Base-by-base conservation (phyloP, 2,113 vertebrate genomes). In the western clawed frog (Xenopus tropicalis) region DNA sequence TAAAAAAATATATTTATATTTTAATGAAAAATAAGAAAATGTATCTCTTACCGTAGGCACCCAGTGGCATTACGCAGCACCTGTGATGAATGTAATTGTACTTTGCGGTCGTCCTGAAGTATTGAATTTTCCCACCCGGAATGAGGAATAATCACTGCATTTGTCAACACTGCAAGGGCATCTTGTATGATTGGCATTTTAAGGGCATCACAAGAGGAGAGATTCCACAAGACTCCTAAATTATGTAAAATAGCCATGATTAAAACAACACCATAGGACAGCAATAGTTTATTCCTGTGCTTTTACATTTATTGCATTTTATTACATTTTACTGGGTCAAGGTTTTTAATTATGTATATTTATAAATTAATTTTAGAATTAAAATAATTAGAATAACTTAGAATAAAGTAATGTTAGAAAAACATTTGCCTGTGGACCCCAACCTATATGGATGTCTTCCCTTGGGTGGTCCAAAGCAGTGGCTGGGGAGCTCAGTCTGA, bases 131-230 rank as follows among this genome's bases (percentile, higher is more conserved):
- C 97, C 96, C 96, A 98, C 82, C 92, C 93, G 0, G 97, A 98
- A 85, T 98, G 94, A 43, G 97, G 97, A 82, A 98, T 98, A 81
- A 99, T 98, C 87, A 99, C 95, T 0, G 96, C 93, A 14, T 98
- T 98, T 85, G 96, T 98, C 86, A 99, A 87, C 81, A 98, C 97
- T 2, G 95, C 93, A 25, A 99, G 92, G 70, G 97, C 96, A 61
- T 99, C 97, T 86, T 99, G 97, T 89, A 99, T 98, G 83, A 99
- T 99, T 77, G 97, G 97, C 97, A 99, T 99, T 88, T 99, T 99
- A 82, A 99, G 92, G 75, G 97, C 96, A 74, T 99, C 97, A 17
- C 97, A 99, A 9, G 97, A 99, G 0, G 97, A 99, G 1, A 99
- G 90, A 83, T 99, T 98, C 97, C 97, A 99, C 54, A 99, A 90